A percentile compares a stretch with the other conserved stretches of the same genome.
Conservation (phyloP, 2,113 vertebrate genomes). For the Spermophilus dauricus region DNA sequence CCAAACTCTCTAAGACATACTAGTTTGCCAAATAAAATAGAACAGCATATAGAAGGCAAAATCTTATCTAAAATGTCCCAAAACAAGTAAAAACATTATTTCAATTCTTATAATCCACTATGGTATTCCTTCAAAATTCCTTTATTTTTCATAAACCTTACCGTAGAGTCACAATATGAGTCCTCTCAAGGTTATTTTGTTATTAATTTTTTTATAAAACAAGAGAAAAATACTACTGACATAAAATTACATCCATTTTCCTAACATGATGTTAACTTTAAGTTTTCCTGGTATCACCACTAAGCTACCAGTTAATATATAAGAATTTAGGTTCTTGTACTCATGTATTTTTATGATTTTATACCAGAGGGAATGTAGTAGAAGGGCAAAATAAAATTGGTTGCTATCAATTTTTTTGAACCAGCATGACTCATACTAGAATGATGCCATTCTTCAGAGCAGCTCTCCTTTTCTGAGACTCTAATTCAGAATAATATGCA, state of each 20-base stretch:
- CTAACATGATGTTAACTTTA: neutral
- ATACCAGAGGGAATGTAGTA: neutral
- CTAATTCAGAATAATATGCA: neutral
- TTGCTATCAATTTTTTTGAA: neutral
- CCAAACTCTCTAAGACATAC: neutral
- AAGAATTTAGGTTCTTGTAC: neutral
- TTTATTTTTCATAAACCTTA: neutral
- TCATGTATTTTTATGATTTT: neutral
- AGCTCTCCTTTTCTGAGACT: neutral
- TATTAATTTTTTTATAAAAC: neutral
- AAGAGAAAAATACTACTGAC: neutral
- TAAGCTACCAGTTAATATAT: neutral
- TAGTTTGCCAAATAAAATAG: neutral
- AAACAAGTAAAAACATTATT: neutral
- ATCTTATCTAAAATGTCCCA: neutral
- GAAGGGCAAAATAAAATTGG: neutral
- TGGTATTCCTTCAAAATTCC: neutral
- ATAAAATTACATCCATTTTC: neutral
- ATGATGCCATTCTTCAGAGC: neutral
- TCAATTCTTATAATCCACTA: neutral
- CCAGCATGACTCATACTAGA: neutral
- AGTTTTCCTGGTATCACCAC: neutral
- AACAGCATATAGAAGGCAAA: neutral
- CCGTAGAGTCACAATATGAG: neutral
- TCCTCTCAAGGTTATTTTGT: neutral